Percentiles rank a stretch among this genome's conserved stretches.
Conservation (phyloP, 2,888 invertebrate genomes). For the Idaea aversata region DNA sequence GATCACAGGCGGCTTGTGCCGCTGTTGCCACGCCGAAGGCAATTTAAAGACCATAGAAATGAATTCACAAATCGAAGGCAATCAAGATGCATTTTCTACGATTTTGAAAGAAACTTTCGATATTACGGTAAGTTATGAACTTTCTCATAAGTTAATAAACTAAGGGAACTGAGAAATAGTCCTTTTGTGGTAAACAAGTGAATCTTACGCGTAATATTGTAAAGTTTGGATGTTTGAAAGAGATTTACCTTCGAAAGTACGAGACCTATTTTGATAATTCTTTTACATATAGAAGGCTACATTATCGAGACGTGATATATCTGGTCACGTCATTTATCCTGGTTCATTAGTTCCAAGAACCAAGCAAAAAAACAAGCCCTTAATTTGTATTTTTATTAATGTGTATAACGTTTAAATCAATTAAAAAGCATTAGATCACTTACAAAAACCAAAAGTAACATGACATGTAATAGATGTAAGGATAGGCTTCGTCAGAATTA, state of each 20-base stretch:
- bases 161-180: too few species aligned
- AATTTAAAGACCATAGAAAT: constrained; percentile 46
- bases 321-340: background rate
- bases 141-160: background rate
- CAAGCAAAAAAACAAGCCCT: constrained; percentile 9
- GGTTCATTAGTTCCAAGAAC: constrained; percentile 3
- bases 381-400: too few species aligned
- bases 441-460: background rate
- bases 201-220: too few species aligned
- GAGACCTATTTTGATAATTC: too few species aligned
- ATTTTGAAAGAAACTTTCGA: constrained; percentile 53
- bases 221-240: too few species aligned
- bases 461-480: background rate
- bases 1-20: constrained; percentile 50
- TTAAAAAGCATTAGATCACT: background rate
- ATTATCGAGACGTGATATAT: background rate
- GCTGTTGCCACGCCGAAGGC: constrained; percentile 62
- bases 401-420: too few species aligned
- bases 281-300: too few species aligned
- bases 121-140: constrained; percentile 47
- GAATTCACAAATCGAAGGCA: constrained; percentile 33
- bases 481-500: too few species aligned
- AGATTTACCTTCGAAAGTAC: too few species aligned
- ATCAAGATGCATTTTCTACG: constrained; percentile 44
- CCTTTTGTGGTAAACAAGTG: too few species aligned